phyloP scores from a whole-genome alignment of 2,797 vertebrate species.

The Lepidocolaptes lacrymiger region DNA sequence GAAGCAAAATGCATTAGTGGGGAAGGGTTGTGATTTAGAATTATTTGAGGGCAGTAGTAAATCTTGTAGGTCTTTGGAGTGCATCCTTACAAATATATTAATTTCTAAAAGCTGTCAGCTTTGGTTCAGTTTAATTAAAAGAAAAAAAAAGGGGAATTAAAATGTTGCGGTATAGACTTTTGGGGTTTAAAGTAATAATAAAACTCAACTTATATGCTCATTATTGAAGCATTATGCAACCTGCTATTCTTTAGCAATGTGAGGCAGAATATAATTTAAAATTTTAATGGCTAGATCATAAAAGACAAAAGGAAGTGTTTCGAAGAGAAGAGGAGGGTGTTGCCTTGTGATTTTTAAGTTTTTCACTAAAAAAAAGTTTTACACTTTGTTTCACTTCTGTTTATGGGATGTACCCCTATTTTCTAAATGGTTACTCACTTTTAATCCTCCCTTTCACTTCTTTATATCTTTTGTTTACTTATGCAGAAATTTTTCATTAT shows the following conservation, averaged over 20 bases:
- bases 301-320: not conserved
- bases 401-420: not conserved
- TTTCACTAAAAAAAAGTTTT: not conserved
- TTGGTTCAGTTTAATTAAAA: not conserved
- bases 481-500: not conserved
- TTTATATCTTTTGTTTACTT: conserved; percentile 19
- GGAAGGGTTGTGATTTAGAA: not conserved
- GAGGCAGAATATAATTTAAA: not conserved
- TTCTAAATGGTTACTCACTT: not conserved
- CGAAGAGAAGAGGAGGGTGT: not conserved
- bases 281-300: not conserved
- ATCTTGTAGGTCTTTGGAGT: not conserved
- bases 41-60: not conserved
- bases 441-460: not conserved
- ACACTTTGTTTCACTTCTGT: not conserved
- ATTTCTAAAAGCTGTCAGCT: not conserved
- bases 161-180: not conserved
- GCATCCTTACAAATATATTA: not conserved
- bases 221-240: not conserved
- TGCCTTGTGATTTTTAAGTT: not conserved
- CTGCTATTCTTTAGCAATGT: not conserved
- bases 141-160: not conserved
- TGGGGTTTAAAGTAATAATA: not conserved
- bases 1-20: not conserved
- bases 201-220: not conserved